These are phyloP conservation scores for Mesitornis unicolor DNA, from an alignment of 2,113 vertebrate genomes.

Conservation along the genomic window DNA sequence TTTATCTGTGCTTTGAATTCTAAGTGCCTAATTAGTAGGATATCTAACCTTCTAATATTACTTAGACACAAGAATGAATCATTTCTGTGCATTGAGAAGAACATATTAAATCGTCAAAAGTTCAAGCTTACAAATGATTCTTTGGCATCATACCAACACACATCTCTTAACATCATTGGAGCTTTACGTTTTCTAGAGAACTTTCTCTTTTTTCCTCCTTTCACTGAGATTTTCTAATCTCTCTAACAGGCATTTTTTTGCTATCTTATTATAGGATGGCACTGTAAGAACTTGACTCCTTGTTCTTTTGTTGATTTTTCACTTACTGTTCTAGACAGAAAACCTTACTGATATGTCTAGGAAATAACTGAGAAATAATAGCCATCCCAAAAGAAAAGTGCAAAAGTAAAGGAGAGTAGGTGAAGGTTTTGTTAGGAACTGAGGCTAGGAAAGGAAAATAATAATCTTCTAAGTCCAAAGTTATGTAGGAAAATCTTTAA, in stretches of 20 bases:
- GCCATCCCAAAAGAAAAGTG: not conserved
- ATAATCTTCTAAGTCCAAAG: not conserved
- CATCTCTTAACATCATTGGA: not conserved
- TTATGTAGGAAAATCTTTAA: not conserved
- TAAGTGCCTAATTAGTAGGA: not conserved
- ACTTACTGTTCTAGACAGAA: not conserved
- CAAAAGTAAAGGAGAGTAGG: not conserved
- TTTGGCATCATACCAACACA: not conserved
- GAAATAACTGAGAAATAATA: constrained; percentile 7
- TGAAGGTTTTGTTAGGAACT: not conserved
- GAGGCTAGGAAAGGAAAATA: not conserved
- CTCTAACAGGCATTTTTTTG: not conserved
- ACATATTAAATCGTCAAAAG: not conserved
- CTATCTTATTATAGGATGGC: not conserved
- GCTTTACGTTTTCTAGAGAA: not conserved
- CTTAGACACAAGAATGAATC: not conserved
- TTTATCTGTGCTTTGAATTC: not conserved
- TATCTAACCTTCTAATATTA: not conserved
- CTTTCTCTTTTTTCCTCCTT: not conserved
- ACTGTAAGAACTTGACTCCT: not conserved
- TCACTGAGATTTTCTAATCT: not conserved
- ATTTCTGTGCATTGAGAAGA: not conserved
- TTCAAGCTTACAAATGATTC: not conserved
- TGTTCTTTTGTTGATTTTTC: not conserved
- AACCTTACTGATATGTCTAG: not conserved